Evolutionary conservation across 2,797 vertebrate species (phyloP), one percentile per base, ranked within the genome.

Genomic region (Microhierax caerulescens): DNA sequence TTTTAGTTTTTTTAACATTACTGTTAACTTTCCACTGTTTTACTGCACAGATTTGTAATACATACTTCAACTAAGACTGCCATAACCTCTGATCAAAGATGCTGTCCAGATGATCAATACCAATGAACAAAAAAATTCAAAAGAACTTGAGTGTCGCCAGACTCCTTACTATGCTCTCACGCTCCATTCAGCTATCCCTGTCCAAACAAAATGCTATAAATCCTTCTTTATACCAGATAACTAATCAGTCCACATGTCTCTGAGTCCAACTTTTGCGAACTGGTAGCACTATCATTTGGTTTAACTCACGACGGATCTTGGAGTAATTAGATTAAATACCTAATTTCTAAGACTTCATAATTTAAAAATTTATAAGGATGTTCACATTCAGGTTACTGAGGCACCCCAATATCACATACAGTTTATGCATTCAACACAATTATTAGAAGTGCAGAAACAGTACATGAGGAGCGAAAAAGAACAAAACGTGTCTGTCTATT

Each of bases 201-300:
- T 34, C 32, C 74, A 78, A 85, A 90, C 13, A 83, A 81, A 92
- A 92, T 34, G 28, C 68, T 53, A n/a, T 70, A 95, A 96, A 96
- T 94, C 67, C 79, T 92, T 65, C 57, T 60, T 48, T 32, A 4
- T 7, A 56, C 27, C 73, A 91, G 63, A 28, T 77, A 91, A 73
- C 67, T 80, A 68, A 94, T 50, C 79, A 79, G 69, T 10, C 54
- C 86, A 15, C 27, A 32, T 3, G 5, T 45, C 30, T 94, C 14
- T 19, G 16, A 82, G 73, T 8, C 28, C 30, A 73, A 0, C 18
- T 85, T 85, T 41, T 39, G 7, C 9, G 24, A 88, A 86, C 4
- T 18, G 9, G 27, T 24, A 87, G 51, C n/a, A 51, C 8, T 27
- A 36, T 27, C 37, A 63, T 23, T 32, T 56, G 23, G 17, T 56